Base-by-base conservation (phyloP, 2,888 invertebrate species). In the Tromatobia lineatoria region DNA sequence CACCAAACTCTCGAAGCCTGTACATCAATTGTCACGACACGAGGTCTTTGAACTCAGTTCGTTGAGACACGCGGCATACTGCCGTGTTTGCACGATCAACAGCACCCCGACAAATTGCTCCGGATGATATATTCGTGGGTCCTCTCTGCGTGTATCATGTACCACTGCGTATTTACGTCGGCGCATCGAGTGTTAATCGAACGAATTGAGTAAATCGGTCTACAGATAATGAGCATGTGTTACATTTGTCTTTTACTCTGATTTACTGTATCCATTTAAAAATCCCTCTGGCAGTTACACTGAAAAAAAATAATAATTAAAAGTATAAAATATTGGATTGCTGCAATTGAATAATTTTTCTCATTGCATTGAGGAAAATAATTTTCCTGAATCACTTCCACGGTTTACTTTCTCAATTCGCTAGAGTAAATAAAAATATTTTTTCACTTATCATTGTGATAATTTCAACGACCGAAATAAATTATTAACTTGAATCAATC, bases 11-110 rank as follows among this genome's bases (percentile, higher is more conserved):
- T 73, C 69, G 80, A n/a, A 34, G 80, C 74, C 71, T 47, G 73
- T n/a, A 61, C 61, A 59, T 79, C 81, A 82, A 85, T 85, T 85
- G 85, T 85, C 70, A 81, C 64, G 78, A 79, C 70, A 69, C n/a
- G 66, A 69, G 85, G 75, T 85, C 85, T 75, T 85, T 82, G 85
- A 85, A 85, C 85, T 15, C 81, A 74, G 20, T 25, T 61, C 59
- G 29, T 47, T 45, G 42, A 29, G 45, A 54, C 38, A 15, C 52
- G 18, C 25, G 59, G 47, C 42, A 66, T 69, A 77, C 73, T 59
- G 70, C 59, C 75, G 71, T 54, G 77, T 69, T 78, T 69, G 45
- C 75, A 42, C 76, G 74, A 50, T 75, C 78, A 38, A 59, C 70
- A 38, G 34, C 18, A 38, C 38, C 18, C 38, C 64, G 38, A 66